Percentiles rank a stretch among this genome's conserved stretches.
These are phyloP conservation scores for Steinernema khuongi DNA, from an alignment of 1,140 invertebrate species.

Conservation along the genomic window DNA sequence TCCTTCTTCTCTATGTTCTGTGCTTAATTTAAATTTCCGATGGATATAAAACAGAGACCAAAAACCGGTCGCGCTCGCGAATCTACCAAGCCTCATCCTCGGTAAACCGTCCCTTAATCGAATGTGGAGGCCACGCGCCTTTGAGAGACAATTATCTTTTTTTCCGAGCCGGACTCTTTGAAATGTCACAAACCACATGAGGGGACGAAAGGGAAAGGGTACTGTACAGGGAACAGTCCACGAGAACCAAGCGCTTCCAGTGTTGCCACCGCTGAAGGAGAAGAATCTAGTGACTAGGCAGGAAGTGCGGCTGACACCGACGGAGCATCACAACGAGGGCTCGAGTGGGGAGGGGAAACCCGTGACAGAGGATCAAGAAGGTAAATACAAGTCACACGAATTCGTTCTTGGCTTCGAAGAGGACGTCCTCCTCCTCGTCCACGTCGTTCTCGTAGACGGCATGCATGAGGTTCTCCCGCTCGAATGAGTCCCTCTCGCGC, in stretches of 20 bases:
- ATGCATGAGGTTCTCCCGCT: neutral
- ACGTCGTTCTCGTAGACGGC: neutral
- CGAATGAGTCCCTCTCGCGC: neutral
- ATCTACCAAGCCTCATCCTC: neutral
- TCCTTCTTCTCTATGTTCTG: no score
- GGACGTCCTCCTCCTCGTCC: neutral
- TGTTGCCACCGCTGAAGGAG: no score
- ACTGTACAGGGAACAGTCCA: neutral
- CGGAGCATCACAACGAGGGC: neutral
- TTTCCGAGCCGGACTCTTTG: neutral
- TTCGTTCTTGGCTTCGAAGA: neutral
- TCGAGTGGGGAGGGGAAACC: neutral
- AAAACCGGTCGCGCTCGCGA: no score
- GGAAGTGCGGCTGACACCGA: neutral
- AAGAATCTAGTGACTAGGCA: slow-evolving; percentile 13
- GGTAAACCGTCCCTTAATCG: neutral
- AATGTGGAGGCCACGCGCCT: neutral
- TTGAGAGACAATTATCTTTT: slow-evolving; percentile 4
- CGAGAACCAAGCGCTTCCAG: no score
- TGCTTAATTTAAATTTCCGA: no score
- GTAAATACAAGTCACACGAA: neutral
- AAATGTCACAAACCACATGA: neutral
- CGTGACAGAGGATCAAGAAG: neutral
- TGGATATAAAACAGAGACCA: no score
- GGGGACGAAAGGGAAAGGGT: neutral